Evolutionary conservation across 2,888 invertebrate species (phyloP), one percentile per base, ranked within the genome.

Genomic region (Macropis europaea): DNA sequence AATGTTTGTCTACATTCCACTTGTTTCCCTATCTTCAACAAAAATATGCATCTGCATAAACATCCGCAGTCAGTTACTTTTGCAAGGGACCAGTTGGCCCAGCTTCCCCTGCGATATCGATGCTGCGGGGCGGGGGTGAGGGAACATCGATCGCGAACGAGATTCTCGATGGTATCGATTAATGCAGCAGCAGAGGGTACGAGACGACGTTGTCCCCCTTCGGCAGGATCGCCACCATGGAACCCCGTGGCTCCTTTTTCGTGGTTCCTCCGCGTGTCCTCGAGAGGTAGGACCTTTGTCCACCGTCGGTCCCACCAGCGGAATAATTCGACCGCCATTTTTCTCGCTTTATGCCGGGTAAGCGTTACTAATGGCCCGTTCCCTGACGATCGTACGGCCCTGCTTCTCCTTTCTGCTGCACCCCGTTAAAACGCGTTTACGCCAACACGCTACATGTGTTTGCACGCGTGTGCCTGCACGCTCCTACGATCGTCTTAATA

Each of bases 271-370:
- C 72, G 61, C 40, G 69, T 59, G 67, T 69, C 69, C 69, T 76
- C 79, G 63, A 50, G 64, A 69, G 62, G 50, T 38, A 63, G 71
- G 62, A 84, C 59, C 76, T 82, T 83, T 80, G 79, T 84, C 73
- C 79, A 63, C 62, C 64, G 54, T 67, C 68, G 76, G 70, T 75
- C 61, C 70, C 76, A 82, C 86, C 82, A 74, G 68, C 63, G 76
- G 83, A 83, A 85, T 84, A 86, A 84, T 83, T 84, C 82, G 81
- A 85, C 82, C 74, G 77, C 81, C 82, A 86, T 86, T 86, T 86
- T 81, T 86, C 86, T 86, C 83, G 84, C 83, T 84, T 86, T 86
- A 86, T 85, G 69, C 79, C 74, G 79, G 83, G 82, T 86, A 86
- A 86, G 86, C 86, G 84, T 86, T 86, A 86, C 86, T 86, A 86